Conservation (phyloP, 2,888 invertebrate species). For the Melikaiella ostensackeni region DNA sequence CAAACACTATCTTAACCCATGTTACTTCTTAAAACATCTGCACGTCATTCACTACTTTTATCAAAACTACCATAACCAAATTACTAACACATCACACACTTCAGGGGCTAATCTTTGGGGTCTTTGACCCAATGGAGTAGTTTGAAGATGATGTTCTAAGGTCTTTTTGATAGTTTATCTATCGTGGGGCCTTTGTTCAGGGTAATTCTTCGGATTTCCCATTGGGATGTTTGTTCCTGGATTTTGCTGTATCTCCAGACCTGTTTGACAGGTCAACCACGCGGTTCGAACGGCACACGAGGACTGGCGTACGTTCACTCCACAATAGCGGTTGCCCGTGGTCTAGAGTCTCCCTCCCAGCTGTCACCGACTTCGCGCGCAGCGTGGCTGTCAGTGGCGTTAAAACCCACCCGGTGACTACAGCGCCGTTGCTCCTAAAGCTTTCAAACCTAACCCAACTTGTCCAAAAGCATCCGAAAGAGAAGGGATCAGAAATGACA, state of each 20-base stretch:
- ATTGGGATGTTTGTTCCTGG: not conserved
- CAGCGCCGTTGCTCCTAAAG: conserved; percentile 38
- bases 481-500: not conserved
- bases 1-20: not conserved
- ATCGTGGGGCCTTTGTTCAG: not conserved
- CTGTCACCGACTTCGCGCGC: conserved; percentile 36
- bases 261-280: conserved; percentile 6
- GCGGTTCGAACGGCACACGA: conserved; percentile 30
- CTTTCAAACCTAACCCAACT: conserved; percentile 42
- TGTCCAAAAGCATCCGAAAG: not conserved
- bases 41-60: not conserved
- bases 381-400: conserved; percentile 23
- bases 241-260: not conserved
- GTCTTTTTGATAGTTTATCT: not conserved
- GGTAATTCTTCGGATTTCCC: not conserved
- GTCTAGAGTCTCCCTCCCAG: conserved; percentile 39
- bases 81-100: conserved; percentile 10
- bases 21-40: not conserved
- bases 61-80: not conserved
- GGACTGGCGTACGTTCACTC: conserved; percentile 19
- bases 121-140: not conserved
- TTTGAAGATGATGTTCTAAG: not conserved
- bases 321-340: conserved; percentile 56
- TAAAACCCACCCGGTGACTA: conserved; percentile 8
- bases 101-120: not conserved